phyloP scores from a whole-genome alignment of 2,888 invertebrate species.

The Caenorhabditis uteleia region DNA sequence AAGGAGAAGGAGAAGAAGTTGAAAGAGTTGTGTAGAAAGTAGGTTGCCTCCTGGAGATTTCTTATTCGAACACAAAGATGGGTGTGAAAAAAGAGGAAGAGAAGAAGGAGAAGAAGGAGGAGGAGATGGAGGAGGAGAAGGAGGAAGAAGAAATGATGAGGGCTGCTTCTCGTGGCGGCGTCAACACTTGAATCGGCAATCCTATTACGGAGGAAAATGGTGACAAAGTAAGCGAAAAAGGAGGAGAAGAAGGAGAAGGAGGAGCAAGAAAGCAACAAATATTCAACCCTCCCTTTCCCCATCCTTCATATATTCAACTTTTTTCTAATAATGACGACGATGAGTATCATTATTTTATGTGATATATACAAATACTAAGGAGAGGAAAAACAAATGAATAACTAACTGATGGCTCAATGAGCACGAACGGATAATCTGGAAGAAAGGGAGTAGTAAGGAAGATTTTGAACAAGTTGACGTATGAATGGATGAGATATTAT shows the following conservation, averaged over 20 bases:
- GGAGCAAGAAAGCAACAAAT: constrained; percentile 14
- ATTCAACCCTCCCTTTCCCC: not conserved
- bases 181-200: constrained; percentile 35
- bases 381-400: no score
- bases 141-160: constrained; percentile 17
- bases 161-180: no score
- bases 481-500: no score
- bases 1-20: not conserved
- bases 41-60: constrained; percentile 10
- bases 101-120: constrained; percentile 2
- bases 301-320: not conserved
- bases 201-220: constrained; percentile 19
- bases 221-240: not conserved
- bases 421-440: no score
- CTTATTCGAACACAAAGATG: constrained; percentile 6
- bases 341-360: no score
- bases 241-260: constrained; percentile 3
- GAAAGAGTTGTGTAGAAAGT: constrained; percentile 16
- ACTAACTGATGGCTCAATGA: no score
- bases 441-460: no score
- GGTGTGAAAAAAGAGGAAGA: constrained; percentile 3
- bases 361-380: no score
- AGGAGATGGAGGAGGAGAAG: constrained; percentile 11
- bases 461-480: no score
- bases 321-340: no score